These are phyloP conservation scores for Azorinus chamasolen DNA, from an alignment of 2,888 invertebrate genomes.

Conservation along the genomic window DNA sequence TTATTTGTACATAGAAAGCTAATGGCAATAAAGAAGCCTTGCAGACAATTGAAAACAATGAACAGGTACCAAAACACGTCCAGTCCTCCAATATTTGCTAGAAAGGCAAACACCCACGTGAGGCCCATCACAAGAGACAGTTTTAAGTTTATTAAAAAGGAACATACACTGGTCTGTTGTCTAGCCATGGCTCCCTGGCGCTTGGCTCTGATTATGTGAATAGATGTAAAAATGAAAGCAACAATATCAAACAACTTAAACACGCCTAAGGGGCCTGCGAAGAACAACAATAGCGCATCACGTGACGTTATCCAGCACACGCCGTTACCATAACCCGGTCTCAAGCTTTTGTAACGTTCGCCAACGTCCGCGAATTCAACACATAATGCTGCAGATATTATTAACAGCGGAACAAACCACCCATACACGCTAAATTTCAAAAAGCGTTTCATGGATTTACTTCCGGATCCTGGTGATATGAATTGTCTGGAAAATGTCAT, in stretches of 20 bases:
- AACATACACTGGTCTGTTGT: constrained; percentile 50
- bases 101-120: constrained; percentile 87
- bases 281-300: constrained; percentile 88
- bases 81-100: constrained; percentile 83
- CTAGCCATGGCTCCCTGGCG: constrained; percentile 46
- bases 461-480: constrained; percentile 47
- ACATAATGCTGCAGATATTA: constrained; percentile 85
- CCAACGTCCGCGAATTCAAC: constrained; percentile 86
- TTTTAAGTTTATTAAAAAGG: constrained; percentile 71
- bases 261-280: constrained; percentile 88
- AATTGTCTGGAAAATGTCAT: constrained; percentile 85
- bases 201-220: constrained; percentile 86
- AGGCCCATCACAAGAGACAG: constrained; percentile 87
- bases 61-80: constrained; percentile 86
- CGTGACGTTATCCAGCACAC: constrained; percentile 88
- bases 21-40: constrained; percentile 89
- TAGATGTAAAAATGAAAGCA: constrained; percentile 88
- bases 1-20: constrained; percentile 81
- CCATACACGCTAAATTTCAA: constrained; percentile 84
- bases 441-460: constrained; percentile 65
- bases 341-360: constrained; percentile 65
- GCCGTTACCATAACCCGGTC: constrained; percentile 87
- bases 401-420: constrained; percentile 85
- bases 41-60: constrained; percentile 86
- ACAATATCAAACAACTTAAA: constrained; percentile 87